A percentile compares a stretch with the other conserved stretches of the same genome.
Conservation (phyloP, 2,113 vertebrate species). For the Podarcis raffonei region DNA sequence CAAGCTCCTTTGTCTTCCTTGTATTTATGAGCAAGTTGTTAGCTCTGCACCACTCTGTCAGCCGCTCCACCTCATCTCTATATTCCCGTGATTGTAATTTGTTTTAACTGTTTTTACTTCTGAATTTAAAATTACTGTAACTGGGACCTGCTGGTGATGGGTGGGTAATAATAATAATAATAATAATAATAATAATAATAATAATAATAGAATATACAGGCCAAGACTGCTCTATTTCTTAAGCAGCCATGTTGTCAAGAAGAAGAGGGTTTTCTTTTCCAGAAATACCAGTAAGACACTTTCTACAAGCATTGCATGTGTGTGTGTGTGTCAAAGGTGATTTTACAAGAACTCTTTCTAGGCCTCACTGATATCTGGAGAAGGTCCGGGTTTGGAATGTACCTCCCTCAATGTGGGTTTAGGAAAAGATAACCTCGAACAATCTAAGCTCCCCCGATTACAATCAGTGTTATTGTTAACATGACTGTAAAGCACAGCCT, state of each 20-base stretch:
- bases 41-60: too few relatives aligned
- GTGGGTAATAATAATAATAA: too few relatives aligned
- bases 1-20: too few relatives aligned
- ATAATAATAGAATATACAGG: too few relatives aligned
- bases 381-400: not conserved
- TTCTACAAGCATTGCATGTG: not conserved
- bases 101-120: too few relatives aligned
- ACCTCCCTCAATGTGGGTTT: constrained; percentile 24
- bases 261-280: not conserved
- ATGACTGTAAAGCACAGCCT: rapidly evolving
- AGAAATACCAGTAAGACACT: not conserved
- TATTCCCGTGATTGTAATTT: too few relatives aligned
- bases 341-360: not conserved
- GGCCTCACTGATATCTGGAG: not conserved
- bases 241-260: not conserved
- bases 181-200: too few relatives aligned
- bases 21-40: too few relatives aligned
- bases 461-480: constrained; percentile 16
- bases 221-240: not conserved
- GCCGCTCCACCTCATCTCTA: too few relatives aligned
- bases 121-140: too few relatives aligned
- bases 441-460: not conserved
- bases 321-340: not conserved
- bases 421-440: constrained; percentile 20
- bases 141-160: too few relatives aligned